A percentile compares a stretch with the other conserved stretches of the same genome.
Evolutionary conservation across 2,797 vertebrate species (phyloP).

Genomic region (Adrianichthys oophorus): DNA sequence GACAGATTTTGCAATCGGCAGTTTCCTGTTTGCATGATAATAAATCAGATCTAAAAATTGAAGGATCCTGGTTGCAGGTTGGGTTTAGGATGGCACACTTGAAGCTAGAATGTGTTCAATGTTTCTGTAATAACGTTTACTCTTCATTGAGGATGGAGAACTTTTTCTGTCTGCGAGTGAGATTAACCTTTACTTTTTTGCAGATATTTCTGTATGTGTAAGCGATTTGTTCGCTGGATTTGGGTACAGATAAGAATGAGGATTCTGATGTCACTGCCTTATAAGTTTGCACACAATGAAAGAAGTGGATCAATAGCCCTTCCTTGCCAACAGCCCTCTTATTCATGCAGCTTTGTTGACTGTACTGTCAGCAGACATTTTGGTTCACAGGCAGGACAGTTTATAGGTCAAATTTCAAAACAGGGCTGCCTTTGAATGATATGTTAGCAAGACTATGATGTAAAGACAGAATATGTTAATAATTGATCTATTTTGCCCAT

Average conservation of each 20-base stretch:
- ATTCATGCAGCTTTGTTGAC: slow-evolving; percentile 77
- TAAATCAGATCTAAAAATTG: slow-evolving; percentile 25
- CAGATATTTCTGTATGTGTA: slow-evolving; percentile 67
- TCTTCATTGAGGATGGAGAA: slow-evolving; percentile 7
- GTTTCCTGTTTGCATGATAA: slow-evolving; percentile 50
- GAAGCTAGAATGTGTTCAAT: too few species aligned
- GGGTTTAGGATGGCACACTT: slow-evolving; percentile 4
- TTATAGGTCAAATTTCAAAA: slow-evolving; percentile 72
- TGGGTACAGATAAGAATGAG: slow-evolving; percentile 72
- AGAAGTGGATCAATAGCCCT: slow-evolving; percentile 69
- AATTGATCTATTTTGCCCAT: slow-evolving; percentile 37
- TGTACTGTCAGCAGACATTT: slow-evolving; percentile 55
- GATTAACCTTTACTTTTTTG: slow-evolving; percentile 67
- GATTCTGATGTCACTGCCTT: slow-evolving; percentile 58
- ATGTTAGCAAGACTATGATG: slow-evolving; percentile 52
- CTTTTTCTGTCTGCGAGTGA: slow-evolving; percentile 20
- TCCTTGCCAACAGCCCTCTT: slow-evolving; percentile 67
- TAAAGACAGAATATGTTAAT: slow-evolving; percentile 60
- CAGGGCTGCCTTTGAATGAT: slow-evolving; percentile 56
- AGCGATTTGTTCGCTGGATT: slow-evolving; percentile 73
- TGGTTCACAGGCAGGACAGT: slow-evolving; percentile 69
- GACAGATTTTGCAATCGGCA: slow-evolving; percentile 35
- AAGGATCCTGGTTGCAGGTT: slow-evolving; percentile 4
- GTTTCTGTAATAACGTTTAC: neutral
- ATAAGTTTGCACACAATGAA: slow-evolving; percentile 64